Evolutionary conservation across 2,888 invertebrate species (phyloP).

Genomic region (Dicyrtoma fusca): DNA sequence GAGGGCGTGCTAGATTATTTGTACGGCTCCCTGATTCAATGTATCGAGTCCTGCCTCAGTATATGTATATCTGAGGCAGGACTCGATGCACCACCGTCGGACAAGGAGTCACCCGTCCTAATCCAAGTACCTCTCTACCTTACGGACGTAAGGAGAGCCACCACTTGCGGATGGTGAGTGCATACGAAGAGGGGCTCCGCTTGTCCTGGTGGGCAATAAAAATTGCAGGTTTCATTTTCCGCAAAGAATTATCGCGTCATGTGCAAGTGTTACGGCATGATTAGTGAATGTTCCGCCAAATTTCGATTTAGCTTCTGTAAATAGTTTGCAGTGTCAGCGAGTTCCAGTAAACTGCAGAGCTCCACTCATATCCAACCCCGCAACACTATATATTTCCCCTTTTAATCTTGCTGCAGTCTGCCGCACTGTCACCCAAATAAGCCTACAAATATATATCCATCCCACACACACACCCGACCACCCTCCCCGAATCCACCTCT

Average conservation of each 20-base stretch:
- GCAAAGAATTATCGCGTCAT: constrained; percentile 33
- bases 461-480: neutral
- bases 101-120: too few relatives aligned
- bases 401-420: neutral
- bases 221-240: constrained; percentile 34
- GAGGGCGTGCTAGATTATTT: constrained; percentile 1
- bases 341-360: neutral
- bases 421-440: too few relatives aligned
- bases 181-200: neutral
- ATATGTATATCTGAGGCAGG: neutral
- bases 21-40: too few relatives aligned
- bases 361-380: neutral
- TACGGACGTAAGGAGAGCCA: neutral
- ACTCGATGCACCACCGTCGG: neutral
- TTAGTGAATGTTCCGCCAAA: constrained; percentile 33
- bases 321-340: constrained; percentile 30
- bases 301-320: constrained; percentile 7
- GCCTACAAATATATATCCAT: too few relatives aligned
- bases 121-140: too few relatives aligned
- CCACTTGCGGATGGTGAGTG: too few relatives aligned
- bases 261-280: constrained; percentile 36
- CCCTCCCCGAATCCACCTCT: too few relatives aligned
- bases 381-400: neutral
- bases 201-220: constrained; percentile 20
- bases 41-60: too few relatives aligned